These are phyloP conservation scores for Pangasius macronema DNA, from an alignment of 2,797 vertebrate genomes.

Conservation along the genomic window DNA sequence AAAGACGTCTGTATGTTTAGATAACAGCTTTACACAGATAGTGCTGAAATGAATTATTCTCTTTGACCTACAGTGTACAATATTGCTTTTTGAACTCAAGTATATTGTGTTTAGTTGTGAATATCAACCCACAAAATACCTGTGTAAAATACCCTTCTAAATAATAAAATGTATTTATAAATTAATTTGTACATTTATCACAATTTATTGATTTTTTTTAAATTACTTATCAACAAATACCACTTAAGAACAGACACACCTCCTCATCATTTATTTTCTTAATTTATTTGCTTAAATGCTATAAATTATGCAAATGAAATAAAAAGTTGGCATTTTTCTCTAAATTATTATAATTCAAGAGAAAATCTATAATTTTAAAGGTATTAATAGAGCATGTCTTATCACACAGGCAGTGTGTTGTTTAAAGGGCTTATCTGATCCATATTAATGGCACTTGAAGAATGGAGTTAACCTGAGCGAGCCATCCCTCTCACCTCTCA, in stretches of 20 bases:
- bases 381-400: constrained; percentile 47
- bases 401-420: constrained; percentile 38
- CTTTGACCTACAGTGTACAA: background rate
- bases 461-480: constrained; percentile 57
- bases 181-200: background rate
- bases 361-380: background rate
- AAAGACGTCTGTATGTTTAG: background rate
- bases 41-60: background rate
- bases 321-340: background rate
- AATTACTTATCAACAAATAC: background rate
- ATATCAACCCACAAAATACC: background rate
- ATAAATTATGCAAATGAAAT: background rate
- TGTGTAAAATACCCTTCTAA: background rate
- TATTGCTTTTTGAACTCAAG: background rate
- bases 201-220: background rate
- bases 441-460: constrained; percentile 57
- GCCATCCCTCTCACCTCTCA: constrained; percentile 56
- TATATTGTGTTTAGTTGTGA: background rate
- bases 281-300: background rate
- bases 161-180: background rate
- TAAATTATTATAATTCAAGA: background rate
- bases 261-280: background rate
- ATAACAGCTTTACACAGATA: background rate
- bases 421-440: constrained; percentile 53
- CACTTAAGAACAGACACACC: background rate